A percentile compares a stretch with the other conserved stretches of the same genome.
Evolutionary conservation across 2,888 invertebrate species (phyloP).

Genomic region (Coleophora deauratella): DNA sequence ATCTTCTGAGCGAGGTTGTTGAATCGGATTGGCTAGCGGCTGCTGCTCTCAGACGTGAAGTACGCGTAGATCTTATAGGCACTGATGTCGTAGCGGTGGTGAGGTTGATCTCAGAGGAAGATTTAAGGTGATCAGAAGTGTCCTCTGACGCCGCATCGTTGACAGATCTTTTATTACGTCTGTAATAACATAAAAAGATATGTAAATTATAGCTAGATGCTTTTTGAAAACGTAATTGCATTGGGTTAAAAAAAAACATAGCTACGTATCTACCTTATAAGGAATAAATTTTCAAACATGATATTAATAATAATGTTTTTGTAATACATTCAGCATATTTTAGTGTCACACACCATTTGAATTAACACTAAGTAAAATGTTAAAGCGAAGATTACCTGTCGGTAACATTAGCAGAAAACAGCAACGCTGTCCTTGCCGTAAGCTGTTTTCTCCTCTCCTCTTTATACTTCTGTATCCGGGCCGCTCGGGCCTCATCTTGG

Average conservation of each 20-base stretch:
- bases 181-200: conserved; percentile 34
- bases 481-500: conserved; percentile 70
- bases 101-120: conserved; percentile 63
- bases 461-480: conserved; percentile 81
- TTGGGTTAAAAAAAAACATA: no score
- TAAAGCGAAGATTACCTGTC: no score
- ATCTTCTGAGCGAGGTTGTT: conserved; percentile 42
- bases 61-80: conserved; percentile 80
- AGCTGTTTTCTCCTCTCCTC: conserved; percentile 81
- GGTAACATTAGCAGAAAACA: conserved; percentile 79
- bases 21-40: conserved; percentile 59
- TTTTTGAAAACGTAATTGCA: no score
- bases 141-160: conserved; percentile 48
- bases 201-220: neutral
- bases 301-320: no score
- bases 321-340: no score
- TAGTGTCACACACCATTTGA: no score
- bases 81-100: conserved; percentile 59
- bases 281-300: no score
- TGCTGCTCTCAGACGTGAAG: conserved; percentile 81
- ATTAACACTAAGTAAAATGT: no score
- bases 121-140: conserved; percentile 48
- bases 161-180: conserved; percentile 44
- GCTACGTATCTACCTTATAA: no score
- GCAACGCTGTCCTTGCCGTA: conserved; percentile 72